Percentiles rank a stretch among this genome's conserved stretches.
phyloP scores from a whole-genome alignment of 2,797 vertebrate genomes.

The Ispidina lecontei region DNA sequence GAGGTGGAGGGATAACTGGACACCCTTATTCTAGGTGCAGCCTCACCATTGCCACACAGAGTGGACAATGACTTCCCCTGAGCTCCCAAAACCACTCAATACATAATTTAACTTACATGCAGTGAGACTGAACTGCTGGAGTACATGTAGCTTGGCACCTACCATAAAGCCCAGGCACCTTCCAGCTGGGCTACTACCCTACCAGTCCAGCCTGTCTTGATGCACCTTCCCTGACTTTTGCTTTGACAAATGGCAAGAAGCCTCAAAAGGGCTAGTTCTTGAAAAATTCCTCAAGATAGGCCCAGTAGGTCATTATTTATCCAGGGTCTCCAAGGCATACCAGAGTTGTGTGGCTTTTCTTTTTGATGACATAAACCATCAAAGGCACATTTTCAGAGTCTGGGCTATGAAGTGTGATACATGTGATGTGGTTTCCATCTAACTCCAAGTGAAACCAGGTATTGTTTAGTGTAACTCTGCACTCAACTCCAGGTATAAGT shows the following conservation, averaged over 20 bases:
- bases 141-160: not conserved
- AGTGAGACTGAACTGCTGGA: not conserved
- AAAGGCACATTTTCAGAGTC: not conserved
- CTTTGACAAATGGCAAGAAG: not conserved
- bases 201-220: not conserved
- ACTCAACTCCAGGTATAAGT: not conserved
- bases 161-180: not conserved
- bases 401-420: not conserved
- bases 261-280: not conserved
- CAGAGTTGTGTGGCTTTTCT: not conserved
- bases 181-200: not conserved
- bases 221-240: not conserved
- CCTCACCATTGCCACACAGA: not conserved
- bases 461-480: not conserved
- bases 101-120: not conserved
- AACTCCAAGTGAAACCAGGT: not conserved
- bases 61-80: not conserved
- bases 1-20: fast-evolving
- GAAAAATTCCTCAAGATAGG: not conserved
- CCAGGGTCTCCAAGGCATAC: not conserved
- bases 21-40: not conserved
- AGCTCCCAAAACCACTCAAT: not conserved
- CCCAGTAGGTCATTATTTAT: not conserved
- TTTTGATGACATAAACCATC: not conserved
- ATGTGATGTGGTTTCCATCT: not conserved